These are phyloP conservation scores for Phenganax stokvisi DNA, from an alignment of 92 coral and sea anemone genomes.

Conservation along the genomic window DNA sequence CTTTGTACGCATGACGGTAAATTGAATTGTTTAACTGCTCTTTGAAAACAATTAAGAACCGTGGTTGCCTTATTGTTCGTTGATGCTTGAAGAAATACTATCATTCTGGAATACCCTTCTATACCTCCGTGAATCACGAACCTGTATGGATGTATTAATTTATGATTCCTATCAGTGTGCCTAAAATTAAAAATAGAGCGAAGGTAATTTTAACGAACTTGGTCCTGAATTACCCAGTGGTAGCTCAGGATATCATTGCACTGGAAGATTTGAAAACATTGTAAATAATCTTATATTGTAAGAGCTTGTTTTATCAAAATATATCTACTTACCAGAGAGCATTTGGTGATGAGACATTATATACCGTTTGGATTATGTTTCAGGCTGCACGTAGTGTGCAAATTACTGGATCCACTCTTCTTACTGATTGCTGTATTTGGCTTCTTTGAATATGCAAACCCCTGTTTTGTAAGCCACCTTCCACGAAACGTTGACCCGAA, in stretches of 20 bases:
- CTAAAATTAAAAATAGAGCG: neutral
- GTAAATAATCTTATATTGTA: too few species aligned
- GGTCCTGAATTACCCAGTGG: too few species aligned
- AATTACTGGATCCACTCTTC: constrained; percentile 16
- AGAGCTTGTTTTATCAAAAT: too few species aligned
- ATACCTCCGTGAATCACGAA: constrained; percentile 60
- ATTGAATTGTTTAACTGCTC: constrained; percentile 42
- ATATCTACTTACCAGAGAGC: constrained; percentile 18
- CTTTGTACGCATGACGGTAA: constrained; percentile 54
- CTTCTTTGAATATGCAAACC: constrained; percentile 4
- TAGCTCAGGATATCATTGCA: too few species aligned
- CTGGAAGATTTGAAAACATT: too few species aligned
- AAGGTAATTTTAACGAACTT: too few species aligned
- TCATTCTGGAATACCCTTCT: constrained; percentile 57
- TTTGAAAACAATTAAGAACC: constrained; percentile 46
- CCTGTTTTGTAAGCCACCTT: constrained; percentile 9
- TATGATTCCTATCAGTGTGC: constrained; percentile 20
- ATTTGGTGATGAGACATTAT: constrained; percentile 32
- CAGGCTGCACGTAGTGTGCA: constrained; percentile 27
- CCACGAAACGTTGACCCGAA: constrained; percentile 11
- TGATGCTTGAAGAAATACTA: constrained; percentile 45
- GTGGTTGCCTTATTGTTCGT: constrained; percentile 52
- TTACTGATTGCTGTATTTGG: neutral
- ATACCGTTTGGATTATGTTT: constrained; percentile 24
- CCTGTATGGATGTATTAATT: constrained; percentile 51